Evolutionary conservation across 35 echinoderm and acorn worm genomes (phyloP), one percentile per base, ranked within the genome.

Genomic region (Apostichopus californicus): DNA sequence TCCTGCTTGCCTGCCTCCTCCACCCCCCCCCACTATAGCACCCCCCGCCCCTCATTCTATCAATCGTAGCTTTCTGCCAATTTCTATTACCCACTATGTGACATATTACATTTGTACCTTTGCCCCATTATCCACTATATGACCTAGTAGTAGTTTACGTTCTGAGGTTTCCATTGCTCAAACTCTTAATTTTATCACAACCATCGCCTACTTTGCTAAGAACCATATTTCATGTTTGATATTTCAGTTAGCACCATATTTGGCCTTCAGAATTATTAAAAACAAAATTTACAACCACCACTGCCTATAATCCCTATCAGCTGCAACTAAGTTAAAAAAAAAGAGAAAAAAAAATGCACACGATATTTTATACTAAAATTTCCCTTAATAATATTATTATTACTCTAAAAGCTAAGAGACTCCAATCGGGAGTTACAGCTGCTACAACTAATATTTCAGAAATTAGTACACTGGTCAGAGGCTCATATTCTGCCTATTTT

Each of bases 401-500:
- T 46, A 46, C 34, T 46, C 34, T 61, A 61, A 61, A 9, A 61
- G 12, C 71, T 75, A 75, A 13, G 6, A 75, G 71, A 75, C 71
- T 75, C 15, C 71, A 13, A 75, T 89, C n/a, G 57, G n/a, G 20
- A 71, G 46, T 21, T 13, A 21, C 86, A 89, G 86, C 86, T 89
- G 86, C 86, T 66, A 89, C 25, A 89, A 89, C 60, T 89, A 72
- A 73, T 89, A 89, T 89, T 89, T 89, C 86, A 89, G 86, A 85
- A 89, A 89, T 89, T 89, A 89, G 86, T 89, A 89, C 86, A 89
- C 86, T 89, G 86, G 86, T 85, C 56, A 85, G 81, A 55, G 58
- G 81, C 81, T 58, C 58, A 46, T 73, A 61, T 72, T 72, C 12
- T 72, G 86, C 86, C 63, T 89, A 46, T 46, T 46, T 46, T 46